Base-by-base conservation (phyloP, 2,888 invertebrate genomes). In the Drosophila austrosaltans region DNA sequence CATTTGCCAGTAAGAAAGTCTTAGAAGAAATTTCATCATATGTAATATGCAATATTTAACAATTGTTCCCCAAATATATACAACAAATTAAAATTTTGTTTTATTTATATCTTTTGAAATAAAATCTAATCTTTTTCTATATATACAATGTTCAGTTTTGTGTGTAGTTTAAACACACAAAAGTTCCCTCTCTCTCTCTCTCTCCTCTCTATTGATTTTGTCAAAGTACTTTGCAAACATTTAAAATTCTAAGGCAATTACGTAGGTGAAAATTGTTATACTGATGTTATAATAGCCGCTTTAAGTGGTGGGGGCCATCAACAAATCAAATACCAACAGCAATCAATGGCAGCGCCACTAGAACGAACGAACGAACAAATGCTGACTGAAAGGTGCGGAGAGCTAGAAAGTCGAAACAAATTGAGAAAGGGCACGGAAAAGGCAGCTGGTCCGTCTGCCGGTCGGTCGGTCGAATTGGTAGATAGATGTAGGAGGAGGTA, bases 321-420 rank as follows among this genome's bases (percentile, higher is more conserved):
- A 57, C 39, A 57, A 57, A 39, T 57, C 39, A 57, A 57, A 57
- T 39, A 25, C 12, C 7, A 57, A 22, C 10, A 39, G 39, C 12
- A 57, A 16, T 30, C 53, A 53, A 28, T 28, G n/a, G n/a, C 28
- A 28, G 28, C 22, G 22, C 48, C 20, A 20, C 22, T 48, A 22
- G 8, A 57, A 42, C 16, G 1, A 1, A 32, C 57, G 10, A 40
- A 12, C n/a, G 30, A 30, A 30, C 30, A 6, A 42, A 54, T 54
- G 63, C 16, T 25, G 56, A 53, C 28, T 36, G 16, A 56, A 53
- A 53, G 53, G 54, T 40, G 63, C 39, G 53, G 53, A 63, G 12
- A 57, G 39, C 32, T 44, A 12, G 48, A 44, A 56, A 57, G 42
- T 57, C 44, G 36, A 57, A 60, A 66, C 59, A 57, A 53, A 66